phyloP scores from a whole-genome alignment of 2,888 invertebrate species.

The Uloborus plumipes region DNA sequence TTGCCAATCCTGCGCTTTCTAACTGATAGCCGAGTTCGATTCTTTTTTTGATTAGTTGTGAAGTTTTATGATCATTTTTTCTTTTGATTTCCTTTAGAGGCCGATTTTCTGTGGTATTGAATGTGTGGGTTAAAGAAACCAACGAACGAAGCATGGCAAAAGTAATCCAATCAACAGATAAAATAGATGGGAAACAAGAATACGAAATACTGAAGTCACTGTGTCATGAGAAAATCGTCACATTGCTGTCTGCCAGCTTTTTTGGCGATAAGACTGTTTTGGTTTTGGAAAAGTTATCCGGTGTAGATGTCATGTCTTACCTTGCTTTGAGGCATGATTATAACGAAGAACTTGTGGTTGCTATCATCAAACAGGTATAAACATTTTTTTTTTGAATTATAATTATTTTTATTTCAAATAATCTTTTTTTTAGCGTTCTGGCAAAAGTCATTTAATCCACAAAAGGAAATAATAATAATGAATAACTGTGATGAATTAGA shows the following conservation, averaged over 20 bases:
- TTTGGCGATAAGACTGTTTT: conserved; percentile 62
- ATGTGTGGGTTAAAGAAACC: conserved; percentile 79
- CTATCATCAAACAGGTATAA: conserved; percentile 82
- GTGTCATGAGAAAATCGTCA: conserved; percentile 88
- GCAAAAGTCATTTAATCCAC: too few species aligned
- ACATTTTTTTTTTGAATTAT: too few species aligned
- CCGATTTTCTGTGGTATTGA: conserved; percentile 87
- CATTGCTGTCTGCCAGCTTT: conserved; percentile 70
- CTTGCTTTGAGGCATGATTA: conserved; percentile 90
- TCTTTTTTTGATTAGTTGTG: not conserved
- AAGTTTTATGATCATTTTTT: too few species aligned
- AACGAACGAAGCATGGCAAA: conserved; percentile 87
- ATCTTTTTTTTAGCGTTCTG: too few species aligned
- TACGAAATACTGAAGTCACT: conserved; percentile 86
- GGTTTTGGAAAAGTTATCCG: conserved; percentile 77
- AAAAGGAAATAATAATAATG: too few species aligned
- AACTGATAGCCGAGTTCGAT: not conserved
- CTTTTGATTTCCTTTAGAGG: conserved; percentile 75
- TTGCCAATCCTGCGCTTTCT: too few species aligned
- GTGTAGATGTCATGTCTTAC: conserved; percentile 91
- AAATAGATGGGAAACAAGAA: conserved; percentile 76
- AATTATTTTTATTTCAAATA: too few species aligned
- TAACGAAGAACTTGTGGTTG: conserved; percentile 91
- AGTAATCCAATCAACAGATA: conserved; percentile 74
- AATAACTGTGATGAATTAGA: too few species aligned